Conservation (phyloP, 2,888 invertebrate species). For the Mechanitis mazaeus region DNA sequence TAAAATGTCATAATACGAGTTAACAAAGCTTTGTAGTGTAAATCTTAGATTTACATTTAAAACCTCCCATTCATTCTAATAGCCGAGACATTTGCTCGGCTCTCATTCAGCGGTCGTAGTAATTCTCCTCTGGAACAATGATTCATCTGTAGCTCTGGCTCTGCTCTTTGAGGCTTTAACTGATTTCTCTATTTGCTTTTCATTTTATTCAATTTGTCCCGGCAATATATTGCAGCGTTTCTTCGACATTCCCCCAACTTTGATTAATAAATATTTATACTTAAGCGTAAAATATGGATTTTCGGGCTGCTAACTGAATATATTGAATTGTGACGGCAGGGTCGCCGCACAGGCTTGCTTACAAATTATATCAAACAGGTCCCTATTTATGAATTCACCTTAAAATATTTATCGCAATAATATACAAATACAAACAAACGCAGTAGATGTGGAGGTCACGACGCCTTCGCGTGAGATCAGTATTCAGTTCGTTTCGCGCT, state of each 20-base stretch:
- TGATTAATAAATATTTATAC: no score
- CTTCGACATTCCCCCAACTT: no score
- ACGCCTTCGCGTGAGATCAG: not conserved
- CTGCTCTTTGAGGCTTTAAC: not conserved
- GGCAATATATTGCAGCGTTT: not conserved
- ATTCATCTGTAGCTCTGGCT: not conserved
- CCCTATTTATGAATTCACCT: no score
- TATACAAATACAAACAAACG: no score
- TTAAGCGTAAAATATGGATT: no score
- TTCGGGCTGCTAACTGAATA: no score
- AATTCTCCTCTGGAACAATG: slow-evolving; percentile 2
- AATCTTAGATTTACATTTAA: slow-evolving; percentile 1
- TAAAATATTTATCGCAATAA: no score
- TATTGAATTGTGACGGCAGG: no score
- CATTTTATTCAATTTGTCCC: not conserved
- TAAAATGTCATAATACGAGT: no score
- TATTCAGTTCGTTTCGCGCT: not conserved
- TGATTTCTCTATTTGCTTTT: not conserved
- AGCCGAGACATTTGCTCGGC: not conserved
- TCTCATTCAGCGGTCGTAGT: not conserved
- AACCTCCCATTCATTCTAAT: not conserved
- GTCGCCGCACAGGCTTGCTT: no score
- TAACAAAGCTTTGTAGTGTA: not conserved
- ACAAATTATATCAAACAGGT: no score
- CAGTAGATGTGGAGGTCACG: not conserved